Evolutionary conservation across 1,140 invertebrate species (phyloP).

Genomic region (Cherax destructor): DNA sequence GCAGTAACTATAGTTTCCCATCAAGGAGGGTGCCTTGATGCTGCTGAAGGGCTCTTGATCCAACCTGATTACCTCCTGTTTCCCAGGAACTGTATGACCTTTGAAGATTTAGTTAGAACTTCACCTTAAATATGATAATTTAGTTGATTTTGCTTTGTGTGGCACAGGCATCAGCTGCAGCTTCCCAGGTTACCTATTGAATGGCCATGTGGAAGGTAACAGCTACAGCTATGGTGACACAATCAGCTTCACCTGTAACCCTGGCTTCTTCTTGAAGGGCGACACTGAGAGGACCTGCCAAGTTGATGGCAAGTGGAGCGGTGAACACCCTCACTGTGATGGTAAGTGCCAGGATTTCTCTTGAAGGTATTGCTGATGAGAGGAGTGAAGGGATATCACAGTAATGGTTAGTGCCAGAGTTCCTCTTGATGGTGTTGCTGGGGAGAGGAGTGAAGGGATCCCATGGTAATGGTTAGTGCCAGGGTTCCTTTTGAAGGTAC

Average conservation of each 20-base stretch:
- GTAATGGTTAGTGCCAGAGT: too few relatives aligned
- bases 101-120: neutral
- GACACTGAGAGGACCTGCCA: constrained; percentile 70
- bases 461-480: constrained; percentile 45
- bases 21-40: too few relatives aligned
- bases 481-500: neutral
- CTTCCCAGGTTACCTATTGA: constrained; percentile 79
- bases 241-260: constrained; percentile 78
- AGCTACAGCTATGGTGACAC: constrained; percentile 78
- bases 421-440: too few relatives aligned
- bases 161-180: constrained; percentile 78
- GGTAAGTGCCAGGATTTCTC: constrained; percentile 27
- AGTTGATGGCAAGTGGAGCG: constrained; percentile 71
- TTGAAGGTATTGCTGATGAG: too few relatives aligned
- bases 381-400: too few relatives aligned
- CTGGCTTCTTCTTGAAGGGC: constrained; percentile 78
- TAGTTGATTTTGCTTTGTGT: neutral
- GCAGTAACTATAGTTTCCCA: too few relatives aligned
- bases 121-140: neutral
- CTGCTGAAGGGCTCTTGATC: too few relatives aligned
- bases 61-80: too few relatives aligned
- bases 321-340: constrained; percentile 49
- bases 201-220: constrained; percentile 78
- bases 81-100: too few relatives aligned
- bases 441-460: neutral